Evolutionary conservation across 1,140 invertebrate species (phyloP), one percentile per base, ranked within the genome.

Genomic region (Drosophila pseudoobscura): DNA sequence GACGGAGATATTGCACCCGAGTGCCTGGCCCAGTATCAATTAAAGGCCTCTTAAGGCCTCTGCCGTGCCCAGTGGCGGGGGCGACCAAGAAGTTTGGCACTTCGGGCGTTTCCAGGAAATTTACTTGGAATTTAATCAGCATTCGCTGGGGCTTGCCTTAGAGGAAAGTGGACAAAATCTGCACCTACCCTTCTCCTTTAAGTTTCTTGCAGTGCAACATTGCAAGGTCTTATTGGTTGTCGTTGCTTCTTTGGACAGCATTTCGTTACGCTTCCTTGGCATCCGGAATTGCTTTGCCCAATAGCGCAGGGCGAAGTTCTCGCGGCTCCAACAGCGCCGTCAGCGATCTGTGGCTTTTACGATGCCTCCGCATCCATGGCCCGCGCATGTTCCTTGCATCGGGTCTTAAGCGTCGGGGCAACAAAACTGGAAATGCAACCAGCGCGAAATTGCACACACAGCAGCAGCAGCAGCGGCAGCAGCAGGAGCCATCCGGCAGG

Each of bases 321-420:
- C 56, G 76, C 79, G 75, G 84, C 83, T 77, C 78, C 83, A 88
- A 62, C 83, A 76, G 83, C 63, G 75, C 75, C 68, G 75, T 78
- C 83, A 83, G 83, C 83, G 83, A 88, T 88, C 83, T 88, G 80
- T 70, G 75, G 62, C 59, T 88, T 88, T 88, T 88, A 88, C 78
- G 83, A 88, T 62, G 46, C 50, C 59, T 43, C 44, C 49, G 26
- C 29, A 45, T 20, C 26, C 35, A 6, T 15, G n/a, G 15, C 29
- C 13, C 43, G 17, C 20, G 6, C 20, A 15, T 13, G 31, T 35
- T 62, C 60, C 49, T 65, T 61, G 57, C 49, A n/a, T 57, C 52
- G 52, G 47, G 55, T 56, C 62, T 78, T 78, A 74, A 74, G 55
- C 51, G 64, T 43, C 51, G 49, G 20, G 49, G 82, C 83, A 64